phyloP scores from a whole-genome alignment of 2,113 vertebrate genomes.

The Nesoenas mayeri region DNA sequence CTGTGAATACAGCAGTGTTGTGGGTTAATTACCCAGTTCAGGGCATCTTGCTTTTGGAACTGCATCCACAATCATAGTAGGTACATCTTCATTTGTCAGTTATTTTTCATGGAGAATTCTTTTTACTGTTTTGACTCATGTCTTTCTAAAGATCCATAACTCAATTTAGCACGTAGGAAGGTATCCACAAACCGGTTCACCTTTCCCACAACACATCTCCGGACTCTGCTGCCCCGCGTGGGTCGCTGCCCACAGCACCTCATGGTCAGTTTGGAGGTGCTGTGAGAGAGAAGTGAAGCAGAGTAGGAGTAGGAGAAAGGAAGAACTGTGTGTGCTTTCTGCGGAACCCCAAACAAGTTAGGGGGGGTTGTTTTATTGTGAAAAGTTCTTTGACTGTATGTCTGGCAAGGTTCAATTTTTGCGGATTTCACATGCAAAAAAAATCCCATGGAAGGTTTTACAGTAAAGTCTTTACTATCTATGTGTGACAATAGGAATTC shows the following conservation, averaged over 20 bases:
- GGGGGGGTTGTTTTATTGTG: background rate
- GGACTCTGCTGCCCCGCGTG: accelerated
- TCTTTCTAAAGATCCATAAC: background rate
- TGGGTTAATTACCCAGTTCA: background rate
- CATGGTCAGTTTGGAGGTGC: background rate
- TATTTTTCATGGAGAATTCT: background rate
- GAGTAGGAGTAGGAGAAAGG: background rate
- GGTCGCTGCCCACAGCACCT: background rate
- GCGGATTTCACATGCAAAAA: background rate
- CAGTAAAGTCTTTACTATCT: background rate
- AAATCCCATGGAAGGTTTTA: background rate
- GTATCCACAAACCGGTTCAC: background rate
- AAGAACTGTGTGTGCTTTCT: background rate
- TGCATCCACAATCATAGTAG: background rate
- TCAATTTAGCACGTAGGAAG: background rate
- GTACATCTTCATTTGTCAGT: background rate
- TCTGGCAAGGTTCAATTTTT: background rate
- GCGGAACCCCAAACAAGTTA: too few relatives aligned
- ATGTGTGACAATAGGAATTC: background rate
- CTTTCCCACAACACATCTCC: background rate
- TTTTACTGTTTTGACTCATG: background rate
- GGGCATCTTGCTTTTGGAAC: background rate
- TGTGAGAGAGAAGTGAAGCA: background rate
- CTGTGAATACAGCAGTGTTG: background rate
- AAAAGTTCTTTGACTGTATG: background rate